phyloP scores from a whole-genome alignment of 1,140 invertebrate genomes.

The Adoxophyes honmai region DNA sequence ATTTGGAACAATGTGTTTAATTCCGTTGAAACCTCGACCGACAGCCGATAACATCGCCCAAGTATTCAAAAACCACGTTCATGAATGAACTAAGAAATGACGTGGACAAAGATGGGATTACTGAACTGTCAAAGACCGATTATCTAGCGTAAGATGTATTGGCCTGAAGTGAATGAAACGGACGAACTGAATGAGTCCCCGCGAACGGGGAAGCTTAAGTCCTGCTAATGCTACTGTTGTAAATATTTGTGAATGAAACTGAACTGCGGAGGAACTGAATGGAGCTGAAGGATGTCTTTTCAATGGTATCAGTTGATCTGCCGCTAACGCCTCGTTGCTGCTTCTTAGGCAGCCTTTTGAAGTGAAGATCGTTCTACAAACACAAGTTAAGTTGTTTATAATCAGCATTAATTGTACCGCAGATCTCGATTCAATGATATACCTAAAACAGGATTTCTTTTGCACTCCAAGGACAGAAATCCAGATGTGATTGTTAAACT shows the following conservation, averaged over 20 bases:
- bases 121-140: conserved; percentile 9
- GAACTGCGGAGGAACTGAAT: conserved; percentile 20
- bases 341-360: neutral
- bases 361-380: conserved; percentile 1
- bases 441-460: too few relatives aligned
- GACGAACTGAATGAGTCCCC: conserved; percentile 30
- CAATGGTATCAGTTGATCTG: conserved; percentile 12
- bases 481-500: too few relatives aligned
- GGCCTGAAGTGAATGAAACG: conserved; percentile 7
- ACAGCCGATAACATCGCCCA: conserved; percentile 1
- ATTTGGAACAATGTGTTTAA: neutral
- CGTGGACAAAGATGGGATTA: conserved; percentile 26
- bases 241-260: conserved; percentile 57
- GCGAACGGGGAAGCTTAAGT: conserved; percentile 12
- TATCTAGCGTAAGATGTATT: neutral
- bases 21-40: neutral
- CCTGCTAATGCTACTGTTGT: conserved; percentile 45
- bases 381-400: neutral
- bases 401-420: neutral
- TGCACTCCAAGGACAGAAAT: too few relatives aligned
- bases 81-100: conserved; percentile 20
- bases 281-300: conserved; percentile 1
- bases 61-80: conserved; percentile 8
- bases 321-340: neutral
- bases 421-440: too few relatives aligned